phyloP scores from a whole-genome alignment of 2,888 invertebrate species.

The Lamellibrachia satsuma region DNA sequence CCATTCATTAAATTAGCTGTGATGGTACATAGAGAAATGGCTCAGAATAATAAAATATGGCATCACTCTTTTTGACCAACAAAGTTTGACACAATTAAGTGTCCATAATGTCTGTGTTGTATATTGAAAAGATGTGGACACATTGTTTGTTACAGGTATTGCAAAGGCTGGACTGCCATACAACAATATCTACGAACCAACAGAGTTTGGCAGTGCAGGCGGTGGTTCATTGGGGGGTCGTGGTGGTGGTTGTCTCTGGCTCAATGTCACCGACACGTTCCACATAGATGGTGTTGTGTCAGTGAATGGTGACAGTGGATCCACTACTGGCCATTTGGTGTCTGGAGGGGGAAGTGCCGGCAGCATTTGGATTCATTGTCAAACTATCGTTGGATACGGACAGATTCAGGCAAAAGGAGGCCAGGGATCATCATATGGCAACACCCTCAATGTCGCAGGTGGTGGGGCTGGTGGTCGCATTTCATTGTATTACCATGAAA shows the following conservation, averaged over 20 bases:
- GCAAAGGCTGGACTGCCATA: constrained; percentile 43
- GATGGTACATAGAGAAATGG: background rate
- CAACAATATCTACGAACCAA: constrained; percentile 51
- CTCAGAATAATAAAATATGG: background rate
- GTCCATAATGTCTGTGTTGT: background rate
- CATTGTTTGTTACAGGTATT: background rate
- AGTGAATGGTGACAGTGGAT: constrained; percentile 43
- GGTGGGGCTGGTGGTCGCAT: constrained; percentile 52
- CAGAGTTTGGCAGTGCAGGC: constrained; percentile 49
- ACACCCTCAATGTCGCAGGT: background rate
- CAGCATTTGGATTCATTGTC: constrained; percentile 49
- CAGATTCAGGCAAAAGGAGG: constrained; percentile 31
- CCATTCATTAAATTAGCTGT: too few relatives aligned
- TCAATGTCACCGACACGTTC: constrained; percentile 52
- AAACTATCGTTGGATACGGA: constrained; percentile 43
- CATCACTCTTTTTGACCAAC: background rate
- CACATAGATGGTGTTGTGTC: constrained; percentile 51
- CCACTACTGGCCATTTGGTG: constrained; percentile 28
- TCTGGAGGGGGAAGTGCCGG: constrained; percentile 54
- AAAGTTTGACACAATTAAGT: background rate
- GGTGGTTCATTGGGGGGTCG: constrained; percentile 48
- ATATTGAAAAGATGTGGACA: background rate
- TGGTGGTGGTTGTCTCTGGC: constrained; percentile 52
- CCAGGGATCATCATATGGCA: background rate
- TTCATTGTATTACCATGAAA: constrained; percentile 50